A percentile compares a stretch with the other conserved stretches of the same genome.
These are phyloP conservation scores for Channallabes apus DNA, from an alignment of 2,797 vertebrate species.

Conservation along the genomic window DNA sequence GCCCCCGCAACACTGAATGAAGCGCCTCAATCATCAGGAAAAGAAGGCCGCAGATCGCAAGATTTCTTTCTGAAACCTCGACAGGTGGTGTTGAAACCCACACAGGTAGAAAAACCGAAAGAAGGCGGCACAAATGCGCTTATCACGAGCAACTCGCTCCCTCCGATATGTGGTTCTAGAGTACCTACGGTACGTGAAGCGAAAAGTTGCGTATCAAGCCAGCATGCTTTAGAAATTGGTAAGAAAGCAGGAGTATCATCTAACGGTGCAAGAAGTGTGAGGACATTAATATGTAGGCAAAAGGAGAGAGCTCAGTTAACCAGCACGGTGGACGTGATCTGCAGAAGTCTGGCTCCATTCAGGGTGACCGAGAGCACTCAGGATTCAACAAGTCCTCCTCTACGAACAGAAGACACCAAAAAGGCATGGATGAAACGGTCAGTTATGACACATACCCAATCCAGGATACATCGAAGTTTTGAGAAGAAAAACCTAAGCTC, in stretches of 20 bases:
- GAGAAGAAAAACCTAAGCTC: constrained; percentile 40
- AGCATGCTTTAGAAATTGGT: constrained; percentile 25
- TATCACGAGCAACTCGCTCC: constrained; percentile 54
- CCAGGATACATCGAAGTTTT: constrained; percentile 46
- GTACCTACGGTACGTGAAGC: constrained; percentile 15
- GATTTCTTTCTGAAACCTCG: constrained; percentile 32
- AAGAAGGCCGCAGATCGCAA: constrained; percentile 37
- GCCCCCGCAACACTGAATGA: constrained; percentile 4
- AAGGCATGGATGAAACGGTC: constrained; percentile 46
- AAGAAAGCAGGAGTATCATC: constrained; percentile 38
- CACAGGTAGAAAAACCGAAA: constrained; percentile 35
- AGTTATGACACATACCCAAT: constrained; percentile 33
- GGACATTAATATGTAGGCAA: constrained; percentile 48
- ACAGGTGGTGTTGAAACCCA: constrained; percentile 40
- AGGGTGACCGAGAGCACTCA: constrained; percentile 17
- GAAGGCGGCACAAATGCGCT: constrained; percentile 13
- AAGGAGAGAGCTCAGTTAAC: constrained; percentile 41
- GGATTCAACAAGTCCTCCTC: constrained; percentile 33
- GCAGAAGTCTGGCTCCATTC: constrained; percentile 38
- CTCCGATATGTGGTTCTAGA: constrained; percentile 64
- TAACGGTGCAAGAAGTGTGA: constrained; percentile 33
- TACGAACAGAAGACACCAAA: constrained; percentile 28
- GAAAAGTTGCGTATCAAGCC: constrained; percentile 32
- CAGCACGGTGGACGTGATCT: constrained; percentile 30
- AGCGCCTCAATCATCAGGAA: constrained; percentile 39